phyloP scores from a whole-genome alignment of 35 echinoderm and acorn worm species.

The Antedon bifida region DNA sequence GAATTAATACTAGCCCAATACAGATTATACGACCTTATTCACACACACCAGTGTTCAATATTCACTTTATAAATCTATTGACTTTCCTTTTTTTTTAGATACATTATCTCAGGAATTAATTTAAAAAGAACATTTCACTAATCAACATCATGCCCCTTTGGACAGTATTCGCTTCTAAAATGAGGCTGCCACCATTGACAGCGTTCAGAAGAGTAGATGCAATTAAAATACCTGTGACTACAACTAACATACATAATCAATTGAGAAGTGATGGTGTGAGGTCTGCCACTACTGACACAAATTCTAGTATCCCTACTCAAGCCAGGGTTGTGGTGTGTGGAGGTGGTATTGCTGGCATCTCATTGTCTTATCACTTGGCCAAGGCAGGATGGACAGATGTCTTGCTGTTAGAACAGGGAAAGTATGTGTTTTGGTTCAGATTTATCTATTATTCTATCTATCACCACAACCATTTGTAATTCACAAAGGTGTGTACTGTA shows the following conservation, averaged over 20 bases:
- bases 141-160: too few relatives aligned
- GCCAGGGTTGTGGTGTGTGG: slow-evolving; percentile 82
- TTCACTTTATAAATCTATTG: too few relatives aligned
- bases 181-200: not conserved
- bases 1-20: too few relatives aligned
- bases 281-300: too few relatives aligned
- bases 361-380: slow-evolving; percentile 82
- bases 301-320: slow-evolving; percentile 26
- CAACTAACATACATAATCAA: not conserved
- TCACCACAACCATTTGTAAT: not conserved
- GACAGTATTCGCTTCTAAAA: not conserved
- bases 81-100: too few relatives aligned
- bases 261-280: not conserved
- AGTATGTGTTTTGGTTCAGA: slow-evolving; percentile 26
- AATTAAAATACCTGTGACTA: not conserved
- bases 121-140: too few relatives aligned
- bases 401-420: slow-evolving; percentile 72
- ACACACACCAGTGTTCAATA: too few relatives aligned
- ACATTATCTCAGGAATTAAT: too few relatives aligned
- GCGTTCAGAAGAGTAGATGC: not conserved
- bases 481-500: too few relatives aligned
- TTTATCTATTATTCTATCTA: not conserved
- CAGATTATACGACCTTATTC: too few relatives aligned
- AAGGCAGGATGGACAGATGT: slow-evolving; percentile 81
- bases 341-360: slow-evolving; percentile 64